phyloP scores from a whole-genome alignment of 2,888 invertebrate species.

The Hecatera dysodea region DNA sequence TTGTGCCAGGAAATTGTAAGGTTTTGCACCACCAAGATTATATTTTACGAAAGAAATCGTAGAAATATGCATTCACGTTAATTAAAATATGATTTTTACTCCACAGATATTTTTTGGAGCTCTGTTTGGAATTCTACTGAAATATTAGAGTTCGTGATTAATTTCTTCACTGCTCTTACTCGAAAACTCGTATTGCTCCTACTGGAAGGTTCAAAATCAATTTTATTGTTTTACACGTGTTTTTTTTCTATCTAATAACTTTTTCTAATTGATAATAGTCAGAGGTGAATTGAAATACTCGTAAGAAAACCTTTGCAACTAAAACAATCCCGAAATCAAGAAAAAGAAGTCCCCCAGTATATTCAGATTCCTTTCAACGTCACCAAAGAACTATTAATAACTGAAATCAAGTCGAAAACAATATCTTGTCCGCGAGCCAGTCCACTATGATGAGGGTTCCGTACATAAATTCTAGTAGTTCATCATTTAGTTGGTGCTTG shows the following conservation, averaged over 20 bases:
- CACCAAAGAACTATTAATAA: neutral
- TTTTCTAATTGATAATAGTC: too few relatives aligned
- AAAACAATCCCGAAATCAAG: neutral
- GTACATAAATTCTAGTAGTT: conserved; percentile 22
- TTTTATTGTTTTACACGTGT: too few relatives aligned
- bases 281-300: too few relatives aligned
- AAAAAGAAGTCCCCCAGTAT: neutral
- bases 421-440: neutral
- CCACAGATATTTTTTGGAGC: neutral
- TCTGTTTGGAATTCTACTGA: neutral
- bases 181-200: too few relatives aligned
- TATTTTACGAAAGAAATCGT: conserved; percentile 37
- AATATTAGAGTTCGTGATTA: too few relatives aligned
- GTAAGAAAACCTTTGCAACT: too few relatives aligned
- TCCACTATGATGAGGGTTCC: conserved; percentile 20
- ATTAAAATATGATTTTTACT: conserved; percentile 26
- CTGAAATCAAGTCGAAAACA: neutral
- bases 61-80: conserved; percentile 26
- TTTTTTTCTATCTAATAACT: too few relatives aligned
- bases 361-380: neutral
- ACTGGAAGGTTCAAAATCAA: too few relatives aligned
- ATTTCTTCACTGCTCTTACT: too few relatives aligned
- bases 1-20: conserved; percentile 73
- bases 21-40: conserved; percentile 51
- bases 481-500: conserved; percentile 12